Base-by-base conservation (phyloP, 1,140 invertebrate genomes). In the Drosophila nebulosa region DNA sequence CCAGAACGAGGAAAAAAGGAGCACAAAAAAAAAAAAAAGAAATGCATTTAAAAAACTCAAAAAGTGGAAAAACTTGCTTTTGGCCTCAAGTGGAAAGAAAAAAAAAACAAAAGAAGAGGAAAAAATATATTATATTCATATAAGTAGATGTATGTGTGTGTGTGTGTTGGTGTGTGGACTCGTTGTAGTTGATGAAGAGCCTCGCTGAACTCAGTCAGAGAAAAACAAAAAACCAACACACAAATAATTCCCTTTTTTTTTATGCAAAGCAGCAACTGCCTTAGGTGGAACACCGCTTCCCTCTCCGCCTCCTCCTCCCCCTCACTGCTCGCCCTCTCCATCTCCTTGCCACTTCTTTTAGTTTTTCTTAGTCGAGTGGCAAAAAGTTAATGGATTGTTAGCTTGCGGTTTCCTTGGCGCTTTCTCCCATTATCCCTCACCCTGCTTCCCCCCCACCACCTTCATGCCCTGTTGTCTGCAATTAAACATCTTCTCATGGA, bases 381-480 rank as follows among this genome's bases (percentile, higher is more conserved):
- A 86, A 86, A 86, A 86, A 86, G 78, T 88, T 88, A 86, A 86
- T 88, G 83, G 83, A 86, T 86, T 88, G 83, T 88, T 76, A 86
- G 85, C 83, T 88, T 79, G 83, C 56, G 83, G 83, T 79, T 86
- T 78, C 71, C 83, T 75, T 76, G 75, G 63, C 69, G 72, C 50
- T 55, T 21, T 46, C n/a, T n/a, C n/a, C n/a, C n/a, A n/a, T n/a
- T n/a, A n/a, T n/a, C n/a, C n/a, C n/a, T n/a, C n/a, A n/a, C n/a
- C n/a, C n/a, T 7, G 39, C 7, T 3, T 46, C 16, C 52, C 21
- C 22, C 7, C 46, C 27, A 30, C 14, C 14, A 46, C 39, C 14
- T 18, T 6, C 14, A 18, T 16, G 39, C 4, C 26, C 16, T 42
- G 39, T 10, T 46, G 39, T 67, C 66, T 81, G 74, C 81, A 86